These are phyloP conservation scores for Drosophila leonis DNA, from an alignment of 2,888 invertebrate species.

Conservation along the genomic window DNA sequence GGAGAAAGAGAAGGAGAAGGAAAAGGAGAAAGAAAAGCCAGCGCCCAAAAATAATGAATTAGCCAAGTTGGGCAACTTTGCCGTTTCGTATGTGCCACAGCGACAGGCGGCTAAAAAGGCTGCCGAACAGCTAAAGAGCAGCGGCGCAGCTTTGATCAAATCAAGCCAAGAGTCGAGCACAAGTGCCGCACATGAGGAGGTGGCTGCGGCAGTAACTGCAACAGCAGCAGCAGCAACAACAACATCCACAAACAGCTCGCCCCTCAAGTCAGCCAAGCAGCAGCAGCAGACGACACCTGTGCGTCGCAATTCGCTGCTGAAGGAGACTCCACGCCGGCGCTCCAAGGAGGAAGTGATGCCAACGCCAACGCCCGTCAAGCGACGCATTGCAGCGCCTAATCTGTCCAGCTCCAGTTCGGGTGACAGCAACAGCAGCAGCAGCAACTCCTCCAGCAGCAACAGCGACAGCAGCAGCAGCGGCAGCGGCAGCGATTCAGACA, in stretches of 20 bases:
- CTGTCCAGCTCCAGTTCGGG: slow-evolving; percentile 80
- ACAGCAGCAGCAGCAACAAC: slow-evolving; percentile 35
- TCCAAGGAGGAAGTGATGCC: slow-evolving; percentile 69
- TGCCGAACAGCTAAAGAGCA: slow-evolving; percentile 94
- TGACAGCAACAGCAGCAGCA: slow-evolving; percentile 71
- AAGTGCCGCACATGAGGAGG: slow-evolving; percentile 35
- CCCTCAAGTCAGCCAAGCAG: slow-evolving; percentile 26
- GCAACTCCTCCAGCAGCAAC: slow-evolving; percentile 72
- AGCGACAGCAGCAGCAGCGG: slow-evolving; percentile 72
- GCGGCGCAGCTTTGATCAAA: slow-evolving; percentile 88
- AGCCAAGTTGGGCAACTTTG: slow-evolving; percentile 86
- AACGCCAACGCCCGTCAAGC: slow-evolving; percentile 51
- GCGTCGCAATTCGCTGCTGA: slow-evolving; percentile 61
- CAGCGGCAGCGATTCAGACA: slow-evolving; percentile 71
- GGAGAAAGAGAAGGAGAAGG: slow-evolving; percentile 69
- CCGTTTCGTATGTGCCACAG: slow-evolving; percentile 94
- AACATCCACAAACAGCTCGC: slow-evolving; percentile 30
- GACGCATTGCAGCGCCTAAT: slow-evolving; percentile 70
- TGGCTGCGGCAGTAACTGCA: slow-evolving; percentile 13
- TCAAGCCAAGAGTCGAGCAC: slow-evolving; percentile 51
- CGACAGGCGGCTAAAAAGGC: slow-evolving; percentile 96
- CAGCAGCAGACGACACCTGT: slow-evolving; percentile 60
- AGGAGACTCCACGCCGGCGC: slow-evolving; percentile 66
- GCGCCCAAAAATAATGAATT: slow-evolving; percentile 81
- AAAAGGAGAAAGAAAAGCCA: background rate